Conservation (phyloP, 2,888 invertebrate species). For the Yponomeuta evonymella region DNA sequence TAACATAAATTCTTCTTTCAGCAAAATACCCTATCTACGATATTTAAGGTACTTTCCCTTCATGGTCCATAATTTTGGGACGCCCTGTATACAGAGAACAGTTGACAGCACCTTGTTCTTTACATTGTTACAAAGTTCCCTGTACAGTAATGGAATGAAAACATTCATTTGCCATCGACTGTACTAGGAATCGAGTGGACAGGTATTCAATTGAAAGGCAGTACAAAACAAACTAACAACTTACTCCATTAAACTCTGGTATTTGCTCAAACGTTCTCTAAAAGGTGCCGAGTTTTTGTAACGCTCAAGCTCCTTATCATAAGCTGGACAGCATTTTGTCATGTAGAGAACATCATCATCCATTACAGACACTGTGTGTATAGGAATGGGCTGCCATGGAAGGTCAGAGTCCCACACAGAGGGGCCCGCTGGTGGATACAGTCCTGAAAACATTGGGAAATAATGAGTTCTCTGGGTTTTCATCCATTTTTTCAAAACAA, state of each 20-base stretch:
- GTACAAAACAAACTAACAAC: slow-evolving; percentile 27
- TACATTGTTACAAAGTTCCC: too few relatives aligned
- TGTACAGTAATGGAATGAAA: too few relatives aligned
- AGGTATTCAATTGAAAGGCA: too few relatives aligned
- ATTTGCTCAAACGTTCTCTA: slow-evolving; percentile 71
- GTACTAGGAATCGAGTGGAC: too few relatives aligned
- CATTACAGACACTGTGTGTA: slow-evolving; percentile 80
- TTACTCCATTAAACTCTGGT: slow-evolving; percentile 78
- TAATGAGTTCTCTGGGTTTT: not conserved
- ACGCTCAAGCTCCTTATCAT: slow-evolving; percentile 71
- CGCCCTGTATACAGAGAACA: too few relatives aligned
- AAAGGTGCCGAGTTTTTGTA: slow-evolving; percentile 71
- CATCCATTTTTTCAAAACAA: too few relatives aligned
- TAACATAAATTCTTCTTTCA: too few relatives aligned
- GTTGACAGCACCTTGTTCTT: too few relatives aligned
- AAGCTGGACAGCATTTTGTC: slow-evolving; percentile 81
- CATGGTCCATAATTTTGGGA: too few relatives aligned
- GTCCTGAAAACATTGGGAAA: slow-evolving; percentile 53
- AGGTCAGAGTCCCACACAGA: slow-evolving; percentile 78
- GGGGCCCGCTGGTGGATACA: slow-evolving; percentile 79
- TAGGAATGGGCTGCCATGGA: slow-evolving; percentile 86
- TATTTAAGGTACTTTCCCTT: too few relatives aligned
- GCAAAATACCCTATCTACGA: too few relatives aligned
- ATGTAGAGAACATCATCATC: slow-evolving; percentile 77
- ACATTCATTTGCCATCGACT: too few relatives aligned